Evolutionary conservation across 2,113 vertebrate species (phyloP).

Genomic region (Scopus umbretta): DNA sequence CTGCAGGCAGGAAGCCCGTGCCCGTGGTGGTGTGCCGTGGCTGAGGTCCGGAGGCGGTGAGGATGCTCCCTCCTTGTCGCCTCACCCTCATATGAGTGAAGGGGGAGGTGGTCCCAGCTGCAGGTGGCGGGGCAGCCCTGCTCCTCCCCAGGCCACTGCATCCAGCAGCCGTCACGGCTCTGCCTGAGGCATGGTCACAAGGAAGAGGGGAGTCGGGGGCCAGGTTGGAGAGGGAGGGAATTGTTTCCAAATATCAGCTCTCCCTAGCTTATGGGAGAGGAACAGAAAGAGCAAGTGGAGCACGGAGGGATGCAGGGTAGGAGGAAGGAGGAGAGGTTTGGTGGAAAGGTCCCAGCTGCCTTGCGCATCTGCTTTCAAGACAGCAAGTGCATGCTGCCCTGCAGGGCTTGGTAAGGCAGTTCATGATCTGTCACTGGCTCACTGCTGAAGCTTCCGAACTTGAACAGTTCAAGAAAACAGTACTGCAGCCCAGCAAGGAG

Average conservation of each 20-base stretch:
- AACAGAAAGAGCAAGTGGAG: not conserved
- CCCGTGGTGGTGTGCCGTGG: fast-evolving
- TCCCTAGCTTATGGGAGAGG: not conserved
- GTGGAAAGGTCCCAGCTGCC: not conserved
- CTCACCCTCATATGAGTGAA: not conserved
- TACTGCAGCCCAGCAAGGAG: not conserved
- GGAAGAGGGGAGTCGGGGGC: not conserved
- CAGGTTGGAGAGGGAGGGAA: not conserved
- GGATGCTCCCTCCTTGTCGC: not conserved
- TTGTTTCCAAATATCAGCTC: not conserved
- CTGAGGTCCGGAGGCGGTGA: not conserved
- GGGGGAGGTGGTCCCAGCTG: not conserved
- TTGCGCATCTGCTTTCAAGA: not conserved
- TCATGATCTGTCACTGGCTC: not conserved
- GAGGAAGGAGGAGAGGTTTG: not conserved
- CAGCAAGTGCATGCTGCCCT: not conserved
- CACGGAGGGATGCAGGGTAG: fast-evolving
- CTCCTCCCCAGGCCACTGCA: not conserved
- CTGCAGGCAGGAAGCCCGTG: not conserved
- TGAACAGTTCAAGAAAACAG: not conserved
- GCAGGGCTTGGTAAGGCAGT: not conserved
- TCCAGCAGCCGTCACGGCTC: not conserved
- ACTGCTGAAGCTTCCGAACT: not conserved
- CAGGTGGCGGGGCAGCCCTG: not conserved
- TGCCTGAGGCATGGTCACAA: not conserved